Percentiles rank a stretch among this genome's conserved stretches.
Conservation (phyloP, 92 coral and sea anemone species). For the Bergia puertoricense region DNA sequence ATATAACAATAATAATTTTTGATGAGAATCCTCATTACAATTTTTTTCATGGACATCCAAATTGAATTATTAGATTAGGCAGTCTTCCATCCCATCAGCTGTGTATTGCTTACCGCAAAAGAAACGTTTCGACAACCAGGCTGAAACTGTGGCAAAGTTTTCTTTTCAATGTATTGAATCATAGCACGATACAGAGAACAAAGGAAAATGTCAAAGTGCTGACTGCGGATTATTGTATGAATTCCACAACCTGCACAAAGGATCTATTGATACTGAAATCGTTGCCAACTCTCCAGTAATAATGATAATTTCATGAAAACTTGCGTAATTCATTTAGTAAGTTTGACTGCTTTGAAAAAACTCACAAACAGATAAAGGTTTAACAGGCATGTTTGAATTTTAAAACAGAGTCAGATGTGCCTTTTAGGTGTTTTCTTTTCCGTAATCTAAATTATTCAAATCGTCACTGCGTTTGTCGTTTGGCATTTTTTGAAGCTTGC, state of each 20-base stretch:
- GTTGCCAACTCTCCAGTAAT: conserved; percentile 1
- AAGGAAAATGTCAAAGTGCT: not conserved
- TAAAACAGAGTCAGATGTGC: not conserved
- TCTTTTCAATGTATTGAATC: not conserved
- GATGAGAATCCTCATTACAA: not conserved
- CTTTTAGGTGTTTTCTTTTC: not conserved
- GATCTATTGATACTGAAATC: conserved; percentile 7
- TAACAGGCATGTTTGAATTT: not conserved
- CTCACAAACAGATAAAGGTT: not conserved
- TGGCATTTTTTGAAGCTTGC: not conserved
- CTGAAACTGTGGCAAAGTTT: not conserved
- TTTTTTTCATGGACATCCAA: not conserved
- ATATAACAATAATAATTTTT: not conserved
- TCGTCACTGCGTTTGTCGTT: not conserved
- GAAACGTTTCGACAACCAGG: not conserved
- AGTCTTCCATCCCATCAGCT: no score
- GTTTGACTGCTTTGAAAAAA: not conserved
- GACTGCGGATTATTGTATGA: conserved; percentile 8
- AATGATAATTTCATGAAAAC: not conserved
- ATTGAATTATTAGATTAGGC: not conserved
- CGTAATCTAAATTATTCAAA: not conserved
- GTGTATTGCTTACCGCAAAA: no score
- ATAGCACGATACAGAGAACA: not conserved
- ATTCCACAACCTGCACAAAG: conserved; percentile 28
- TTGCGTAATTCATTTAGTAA: not conserved